These are phyloP conservation scores for Siderastrea radians DNA, from an alignment of 92 coral and sea anemone species.

Conservation along the genomic window DNA sequence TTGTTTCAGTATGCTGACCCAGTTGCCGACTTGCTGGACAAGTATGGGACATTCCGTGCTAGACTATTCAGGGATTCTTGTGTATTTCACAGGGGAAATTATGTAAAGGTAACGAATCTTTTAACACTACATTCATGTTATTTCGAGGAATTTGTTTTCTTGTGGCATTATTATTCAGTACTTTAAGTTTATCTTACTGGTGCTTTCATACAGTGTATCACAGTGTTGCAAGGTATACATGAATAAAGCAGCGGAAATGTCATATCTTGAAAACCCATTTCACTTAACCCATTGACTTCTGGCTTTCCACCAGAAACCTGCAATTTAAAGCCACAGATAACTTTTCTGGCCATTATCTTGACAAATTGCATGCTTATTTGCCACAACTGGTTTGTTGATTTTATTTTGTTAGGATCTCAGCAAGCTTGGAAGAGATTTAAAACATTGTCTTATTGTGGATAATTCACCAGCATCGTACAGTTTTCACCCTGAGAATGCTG, in stretches of 20 bases:
- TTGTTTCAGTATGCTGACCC: slow-evolving; percentile 97
- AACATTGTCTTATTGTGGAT: slow-evolving; percentile 91
- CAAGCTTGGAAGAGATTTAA: slow-evolving; percentile 96
- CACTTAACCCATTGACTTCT: too few relatives aligned
- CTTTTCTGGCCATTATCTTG: too few relatives aligned
- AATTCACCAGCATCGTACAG: slow-evolving; percentile 99
- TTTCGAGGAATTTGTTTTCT: too few relatives aligned
- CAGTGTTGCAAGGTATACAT: too few relatives aligned
- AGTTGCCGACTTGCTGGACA: slow-evolving; percentile 96
- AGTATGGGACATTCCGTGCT: slow-evolving; percentile 88
- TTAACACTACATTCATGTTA: too few relatives aligned
- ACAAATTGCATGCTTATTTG: neutral
- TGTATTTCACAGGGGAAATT: slow-evolving; percentile 98
- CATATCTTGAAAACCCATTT: too few relatives aligned
- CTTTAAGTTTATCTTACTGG: too few relatives aligned
- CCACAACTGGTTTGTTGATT: neutral
- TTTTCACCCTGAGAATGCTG: slow-evolving; percentile 99
- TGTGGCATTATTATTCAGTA: too few relatives aligned
- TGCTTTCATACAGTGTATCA: too few relatives aligned
- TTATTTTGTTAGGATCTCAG: slow-evolving; percentile 88
- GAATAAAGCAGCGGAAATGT: too few relatives aligned
- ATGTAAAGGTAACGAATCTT: slow-evolving; percentile 83
- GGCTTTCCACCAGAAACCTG: too few relatives aligned
- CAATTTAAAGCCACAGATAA: too few relatives aligned
- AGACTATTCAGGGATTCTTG: slow-evolving; percentile 98